phyloP scores from a whole-genome alignment of 2,888 invertebrate genomes.

The Thecophora atra region DNA sequence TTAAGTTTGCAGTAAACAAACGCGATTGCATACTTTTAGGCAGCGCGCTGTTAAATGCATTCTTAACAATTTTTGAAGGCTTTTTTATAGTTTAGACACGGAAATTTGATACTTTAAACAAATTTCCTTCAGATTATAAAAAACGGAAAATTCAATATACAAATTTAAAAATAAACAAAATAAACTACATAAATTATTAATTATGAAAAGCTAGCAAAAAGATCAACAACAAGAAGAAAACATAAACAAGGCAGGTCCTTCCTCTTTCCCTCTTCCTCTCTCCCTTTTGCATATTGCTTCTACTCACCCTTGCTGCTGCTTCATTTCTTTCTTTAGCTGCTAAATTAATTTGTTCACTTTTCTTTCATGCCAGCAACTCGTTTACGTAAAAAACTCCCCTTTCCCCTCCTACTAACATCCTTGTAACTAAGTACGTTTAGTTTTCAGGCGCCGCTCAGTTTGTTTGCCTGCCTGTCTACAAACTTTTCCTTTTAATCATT shows the following conservation, averaged over 20 bases:
- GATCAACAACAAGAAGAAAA: not conserved
- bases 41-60: too few relatives aligned
- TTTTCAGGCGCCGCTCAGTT: not conserved
- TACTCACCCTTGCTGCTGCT: not conserved
- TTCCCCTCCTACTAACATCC: too few relatives aligned
- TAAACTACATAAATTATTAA: not conserved
- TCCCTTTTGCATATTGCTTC: not conserved
- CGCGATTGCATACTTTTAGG: not conserved
- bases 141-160: too few relatives aligned
- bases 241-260: not conserved
- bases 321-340: not conserved
- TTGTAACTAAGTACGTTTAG: too few relatives aligned
- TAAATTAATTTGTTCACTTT: slow-evolving; percentile 19
- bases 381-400: too few relatives aligned
- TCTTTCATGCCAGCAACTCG: slow-evolving; percentile 3
- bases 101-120: too few relatives aligned
- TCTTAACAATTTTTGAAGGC: too few relatives aligned
- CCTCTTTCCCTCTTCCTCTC: not conserved
- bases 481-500: slow-evolving; percentile 28
- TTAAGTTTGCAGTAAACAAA: not conserved
- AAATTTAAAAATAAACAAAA: not conserved
- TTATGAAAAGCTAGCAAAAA: not conserved
- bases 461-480: slow-evolving; percentile 15
- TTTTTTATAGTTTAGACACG: too few relatives aligned
- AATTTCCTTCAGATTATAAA: too few relatives aligned